Evolutionary conservation across 2,888 invertebrate genomes (phyloP).

Genomic region (Epinotia brunnichana): DNA sequence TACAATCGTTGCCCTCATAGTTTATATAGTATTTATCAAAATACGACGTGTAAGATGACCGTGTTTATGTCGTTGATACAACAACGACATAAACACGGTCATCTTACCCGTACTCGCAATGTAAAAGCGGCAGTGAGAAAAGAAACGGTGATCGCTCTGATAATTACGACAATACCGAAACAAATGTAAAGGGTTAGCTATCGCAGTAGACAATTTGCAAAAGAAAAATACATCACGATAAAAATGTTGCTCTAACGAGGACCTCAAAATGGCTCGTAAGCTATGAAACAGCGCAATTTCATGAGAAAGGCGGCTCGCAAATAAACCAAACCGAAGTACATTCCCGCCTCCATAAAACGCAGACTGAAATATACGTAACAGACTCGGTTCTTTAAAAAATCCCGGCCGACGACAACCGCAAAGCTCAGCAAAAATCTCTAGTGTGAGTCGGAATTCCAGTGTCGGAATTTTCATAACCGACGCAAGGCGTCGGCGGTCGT

Average conservation of each 20-base stretch:
- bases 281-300: conserved; percentile 82
- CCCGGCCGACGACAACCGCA: conserved; percentile 75
- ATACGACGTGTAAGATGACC: too few relatives aligned
- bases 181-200: conserved; percentile 58
- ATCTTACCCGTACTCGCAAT: background rate
- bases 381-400: conserved; percentile 78
- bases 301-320: conserved; percentile 79
- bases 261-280: conserved; percentile 78
- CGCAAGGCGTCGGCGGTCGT: conserved; percentile 62
- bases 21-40: background rate
- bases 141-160: conserved; percentile 39
- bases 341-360: conserved; percentile 81
- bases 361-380: conserved; percentile 80
- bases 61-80: too few relatives aligned
- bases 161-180: conserved; percentile 30
- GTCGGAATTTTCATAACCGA: conserved; percentile 82
- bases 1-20: too few relatives aligned
- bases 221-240: conserved; percentile 71
- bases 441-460: conserved; percentile 77
- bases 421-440: conserved; percentile 79
- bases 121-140: conserved; percentile 33
- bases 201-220: conserved; percentile 67
- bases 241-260: conserved; percentile 76
- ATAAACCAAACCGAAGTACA: conserved; percentile 81
- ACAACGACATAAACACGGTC: background rate